A percentile compares a stretch with the other conserved stretches of the same genome.
These are phyloP conservation scores for Phenganax subtilis DNA, from an alignment of 92 coral and sea anemone genomes.

Conservation along the genomic window DNA sequence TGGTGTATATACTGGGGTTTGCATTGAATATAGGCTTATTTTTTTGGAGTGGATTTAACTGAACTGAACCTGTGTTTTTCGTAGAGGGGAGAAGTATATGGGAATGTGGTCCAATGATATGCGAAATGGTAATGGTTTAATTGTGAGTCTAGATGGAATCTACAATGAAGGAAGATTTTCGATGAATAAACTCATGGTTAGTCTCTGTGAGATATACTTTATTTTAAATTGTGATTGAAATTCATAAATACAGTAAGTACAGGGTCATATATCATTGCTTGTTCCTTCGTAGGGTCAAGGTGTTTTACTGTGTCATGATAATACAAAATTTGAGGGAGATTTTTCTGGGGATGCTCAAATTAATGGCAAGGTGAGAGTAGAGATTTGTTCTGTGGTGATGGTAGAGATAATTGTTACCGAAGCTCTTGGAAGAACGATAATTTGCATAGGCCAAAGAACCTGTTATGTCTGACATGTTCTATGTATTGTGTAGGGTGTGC, in stretches of 20 bases:
- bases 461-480: neutral
- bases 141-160: conserved; percentile 89
- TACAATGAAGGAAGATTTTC: conserved; percentile 80
- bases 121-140: conserved; percentile 76
- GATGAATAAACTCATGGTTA: conserved; percentile 71
- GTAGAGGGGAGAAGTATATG: conserved; percentile 98
- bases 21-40: neutral
- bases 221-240: neutral
- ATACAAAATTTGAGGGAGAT: conserved; percentile 89
- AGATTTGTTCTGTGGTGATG: neutral
- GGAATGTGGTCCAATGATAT: conserved; percentile 97
- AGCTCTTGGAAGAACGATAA: too few species aligned
- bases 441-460: too few species aligned
- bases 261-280: neutral
- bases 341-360: conserved; percentile 75
- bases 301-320: conserved; percentile 77
- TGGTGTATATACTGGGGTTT: neutral
- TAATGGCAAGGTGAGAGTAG: conserved; percentile 76
- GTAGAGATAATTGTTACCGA: neutral
- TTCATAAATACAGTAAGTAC: neutral
- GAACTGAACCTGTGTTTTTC: neutral
- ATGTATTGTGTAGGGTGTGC: conserved; percentile 59
- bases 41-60: neutral
- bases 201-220: neutral
- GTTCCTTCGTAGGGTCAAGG: conserved; percentile 68